phyloP scores from a whole-genome alignment of 2,888 invertebrate species.

The Drosophila anomelani region DNA sequence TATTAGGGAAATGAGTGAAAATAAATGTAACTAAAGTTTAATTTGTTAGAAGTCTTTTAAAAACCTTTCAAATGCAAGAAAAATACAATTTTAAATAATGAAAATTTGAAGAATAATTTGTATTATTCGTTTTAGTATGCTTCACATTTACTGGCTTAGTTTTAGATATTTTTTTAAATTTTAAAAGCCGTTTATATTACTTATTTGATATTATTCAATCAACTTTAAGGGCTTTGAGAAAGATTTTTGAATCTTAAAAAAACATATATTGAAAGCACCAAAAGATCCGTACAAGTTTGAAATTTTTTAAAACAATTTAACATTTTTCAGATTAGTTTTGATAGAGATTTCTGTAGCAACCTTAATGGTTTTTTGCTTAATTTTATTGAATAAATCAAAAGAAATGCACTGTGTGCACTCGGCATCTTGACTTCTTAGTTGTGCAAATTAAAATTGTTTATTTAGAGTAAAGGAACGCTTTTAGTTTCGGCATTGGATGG shows the following conservation, averaged over 20 bases:
- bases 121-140: too few species aligned
- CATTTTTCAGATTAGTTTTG: not conserved
- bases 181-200: too few species aligned
- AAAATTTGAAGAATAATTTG: too few species aligned
- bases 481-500: not conserved
- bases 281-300: not conserved
- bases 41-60: too few species aligned
- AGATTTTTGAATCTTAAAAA: too few species aligned
- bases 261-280: not conserved
- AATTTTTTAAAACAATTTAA: not conserved
- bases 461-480: not conserved
- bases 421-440: conserved; percentile 1
- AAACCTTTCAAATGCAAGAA: too few species aligned
- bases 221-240: too few species aligned
- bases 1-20: not conserved
- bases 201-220: too few species aligned
- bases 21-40: too few species aligned
- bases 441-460: conserved; percentile 14
- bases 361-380: not conserved
- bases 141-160: too few species aligned
- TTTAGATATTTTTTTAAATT: too few species aligned
- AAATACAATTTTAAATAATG: too few species aligned
- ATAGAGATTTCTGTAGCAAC: not conserved
- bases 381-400: not conserved
- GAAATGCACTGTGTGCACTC: not conserved